phyloP scores from a whole-genome alignment of 2,113 vertebrate species.

The Oceanodroma tethys region DNA sequence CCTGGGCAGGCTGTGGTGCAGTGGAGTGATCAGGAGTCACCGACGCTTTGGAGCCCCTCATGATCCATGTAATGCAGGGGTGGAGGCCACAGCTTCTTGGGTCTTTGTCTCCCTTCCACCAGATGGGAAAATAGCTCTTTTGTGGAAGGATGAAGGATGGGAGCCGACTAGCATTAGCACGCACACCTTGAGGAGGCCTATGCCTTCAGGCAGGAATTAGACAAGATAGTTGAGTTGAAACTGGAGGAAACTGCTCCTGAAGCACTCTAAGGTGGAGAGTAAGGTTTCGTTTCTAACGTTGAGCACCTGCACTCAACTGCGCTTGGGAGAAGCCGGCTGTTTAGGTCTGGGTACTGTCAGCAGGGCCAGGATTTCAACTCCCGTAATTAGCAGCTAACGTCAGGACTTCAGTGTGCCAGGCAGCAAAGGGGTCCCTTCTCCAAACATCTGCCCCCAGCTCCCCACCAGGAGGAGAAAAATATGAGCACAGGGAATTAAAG shows the following conservation, averaged over 20 bases:
- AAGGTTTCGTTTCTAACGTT: background rate
- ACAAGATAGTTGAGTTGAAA: background rate
- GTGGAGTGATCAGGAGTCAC: background rate
- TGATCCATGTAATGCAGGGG: rapidly evolving
- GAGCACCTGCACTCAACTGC: background rate
- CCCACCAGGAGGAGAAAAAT: conserved; percentile 25
- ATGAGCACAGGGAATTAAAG: conserved; percentile 47
- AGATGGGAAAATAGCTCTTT: background rate
- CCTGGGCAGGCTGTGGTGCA: background rate
- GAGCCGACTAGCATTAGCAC: rapidly evolving
- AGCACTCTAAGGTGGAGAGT: background rate
- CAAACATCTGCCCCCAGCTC: conserved; percentile 56
- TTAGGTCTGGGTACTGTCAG: background rate
- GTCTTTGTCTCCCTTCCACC: background rate
- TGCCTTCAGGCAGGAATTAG: background rate
- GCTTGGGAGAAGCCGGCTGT: background rate
- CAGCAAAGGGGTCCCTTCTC: conserved; percentile 43
- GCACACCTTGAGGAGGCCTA: background rate
- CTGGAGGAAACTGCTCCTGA: background rate
- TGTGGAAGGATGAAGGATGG: background rate
- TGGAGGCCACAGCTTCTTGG: background rate
- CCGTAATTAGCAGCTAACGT: background rate
- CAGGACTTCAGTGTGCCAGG: background rate
- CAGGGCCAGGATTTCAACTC: background rate
- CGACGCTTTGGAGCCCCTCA: background rate